These are phyloP conservation scores for Sterrhoptilus dennistouni DNA, from an alignment of 2,113 vertebrate species.

Conservation along the genomic window DNA sequence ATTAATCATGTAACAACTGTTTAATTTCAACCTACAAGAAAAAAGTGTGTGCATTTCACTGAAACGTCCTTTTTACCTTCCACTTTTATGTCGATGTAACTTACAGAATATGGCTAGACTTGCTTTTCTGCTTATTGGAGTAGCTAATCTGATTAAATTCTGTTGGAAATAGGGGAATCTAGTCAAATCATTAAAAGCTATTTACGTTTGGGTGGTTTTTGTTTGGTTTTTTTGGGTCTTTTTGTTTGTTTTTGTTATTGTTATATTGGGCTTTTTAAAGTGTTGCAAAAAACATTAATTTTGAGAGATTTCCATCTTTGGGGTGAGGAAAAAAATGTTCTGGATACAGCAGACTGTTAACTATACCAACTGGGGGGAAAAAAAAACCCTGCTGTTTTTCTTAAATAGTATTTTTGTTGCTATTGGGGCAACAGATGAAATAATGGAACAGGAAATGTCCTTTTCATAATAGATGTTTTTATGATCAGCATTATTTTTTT, in stretches of 20 bases:
- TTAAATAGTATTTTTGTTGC: neutral
- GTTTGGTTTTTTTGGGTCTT: neutral
- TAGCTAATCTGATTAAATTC: neutral
- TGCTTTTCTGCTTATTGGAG: neutral
- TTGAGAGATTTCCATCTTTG: neutral
- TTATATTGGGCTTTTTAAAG: neutral
- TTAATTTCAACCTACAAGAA: neutral
- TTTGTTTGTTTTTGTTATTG: neutral
- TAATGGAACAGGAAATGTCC: neutral
- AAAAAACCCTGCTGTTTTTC: neutral
- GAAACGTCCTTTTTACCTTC: neutral
- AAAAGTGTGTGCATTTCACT: neutral
- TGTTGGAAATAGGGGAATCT: neutral
- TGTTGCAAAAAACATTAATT: neutral
- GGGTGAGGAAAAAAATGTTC: neutral
- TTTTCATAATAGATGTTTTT: neutral
- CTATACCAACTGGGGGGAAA: neutral
- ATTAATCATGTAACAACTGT: neutral
- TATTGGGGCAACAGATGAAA: neutral
- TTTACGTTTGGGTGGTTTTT: neutral
- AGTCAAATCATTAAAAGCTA: neutral
- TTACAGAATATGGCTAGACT: neutral
- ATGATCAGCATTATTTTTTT: neutral
- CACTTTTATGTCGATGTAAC: neutral
- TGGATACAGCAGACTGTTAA: neutral